These are phyloP conservation scores for Lepeophtheirus nordmannii DNA, from an alignment of 2,888 invertebrate species.

Conservation along the genomic window DNA sequence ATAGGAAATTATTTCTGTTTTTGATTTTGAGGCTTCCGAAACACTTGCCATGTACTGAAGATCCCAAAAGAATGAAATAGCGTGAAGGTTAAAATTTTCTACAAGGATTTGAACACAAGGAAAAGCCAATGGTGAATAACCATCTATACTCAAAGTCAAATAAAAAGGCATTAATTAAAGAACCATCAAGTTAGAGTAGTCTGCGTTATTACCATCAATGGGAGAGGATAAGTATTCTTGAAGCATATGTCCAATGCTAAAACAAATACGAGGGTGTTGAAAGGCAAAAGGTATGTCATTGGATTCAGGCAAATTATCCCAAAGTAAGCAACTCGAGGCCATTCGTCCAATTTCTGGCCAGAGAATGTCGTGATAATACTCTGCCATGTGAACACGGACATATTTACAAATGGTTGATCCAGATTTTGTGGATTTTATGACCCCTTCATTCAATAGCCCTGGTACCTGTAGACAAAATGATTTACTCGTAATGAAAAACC, in stretches of 20 bases:
- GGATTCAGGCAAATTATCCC: conserved; percentile 36
- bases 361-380: conserved; percentile 54
- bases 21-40: conserved; percentile 7
- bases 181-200: not conserved
- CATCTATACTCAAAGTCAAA: conserved; percentile 15
- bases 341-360: conserved; percentile 68
- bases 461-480: not conserved
- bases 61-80: conserved; percentile 66
- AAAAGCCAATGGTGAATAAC: conserved; percentile 38
- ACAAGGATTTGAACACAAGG: conserved; percentile 57
- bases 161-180: not conserved
- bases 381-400: conserved; percentile 35
- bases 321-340: conserved; percentile 61
- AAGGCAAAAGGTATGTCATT: conserved; percentile 19
- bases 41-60: conserved; percentile 39
- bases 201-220: not conserved
- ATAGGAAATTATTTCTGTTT: not conserved
- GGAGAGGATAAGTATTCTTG: conserved; percentile 26
- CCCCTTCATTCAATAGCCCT: not conserved
- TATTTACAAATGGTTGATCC: conserved; percentile 8
- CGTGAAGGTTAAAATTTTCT: conserved; percentile 59
- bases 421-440: conserved; percentile 10
- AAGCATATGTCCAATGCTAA: conserved; percentile 27
- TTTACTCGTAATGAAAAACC: not conserved
- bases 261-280: conserved; percentile 27